These are phyloP conservation scores for Cyclargus thomasi DNA, from an alignment of 1,140 invertebrate genomes.

Conservation along the genomic window DNA sequence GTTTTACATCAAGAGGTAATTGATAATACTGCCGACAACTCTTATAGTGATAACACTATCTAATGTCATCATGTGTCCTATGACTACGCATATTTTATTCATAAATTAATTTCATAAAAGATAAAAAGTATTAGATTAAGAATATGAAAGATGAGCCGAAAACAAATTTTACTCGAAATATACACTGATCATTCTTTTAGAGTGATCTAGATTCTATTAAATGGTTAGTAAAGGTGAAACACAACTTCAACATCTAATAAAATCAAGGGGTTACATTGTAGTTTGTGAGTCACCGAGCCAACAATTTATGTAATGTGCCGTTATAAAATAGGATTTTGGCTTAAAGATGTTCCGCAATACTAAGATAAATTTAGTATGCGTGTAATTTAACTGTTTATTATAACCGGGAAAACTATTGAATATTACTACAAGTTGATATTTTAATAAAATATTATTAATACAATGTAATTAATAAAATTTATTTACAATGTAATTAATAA, in stretches of 20 bases:
- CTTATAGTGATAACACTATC: too few relatives aligned
- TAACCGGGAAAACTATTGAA: neutral
- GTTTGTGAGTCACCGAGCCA: neutral
- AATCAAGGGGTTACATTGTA: neutral
- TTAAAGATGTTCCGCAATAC: neutral
- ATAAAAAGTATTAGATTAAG: too few relatives aligned
- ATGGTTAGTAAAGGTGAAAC: neutral
- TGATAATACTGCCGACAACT: too few relatives aligned
- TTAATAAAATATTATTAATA: neutral
- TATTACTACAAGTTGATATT: neutral
- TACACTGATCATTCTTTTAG: too few relatives aligned
- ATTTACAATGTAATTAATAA: neutral
- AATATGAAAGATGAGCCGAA: too few relatives aligned
- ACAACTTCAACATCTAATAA: neutral
- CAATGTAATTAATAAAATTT: too few relatives aligned
- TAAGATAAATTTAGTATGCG: neutral
- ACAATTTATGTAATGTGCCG: constrained; percentile 7
- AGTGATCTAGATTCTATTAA: neutral
- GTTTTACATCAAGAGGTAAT: too few relatives aligned
- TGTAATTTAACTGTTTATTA: neutral
- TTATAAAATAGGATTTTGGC: constrained; percentile 11
- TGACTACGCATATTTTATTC: too few relatives aligned
- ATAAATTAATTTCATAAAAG: too few relatives aligned
- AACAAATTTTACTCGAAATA: too few relatives aligned
- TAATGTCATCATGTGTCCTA: too few relatives aligned